Evolutionary conservation across 2,797 vertebrate species (phyloP).

Genomic region (Sebastes wilsoni): DNA sequence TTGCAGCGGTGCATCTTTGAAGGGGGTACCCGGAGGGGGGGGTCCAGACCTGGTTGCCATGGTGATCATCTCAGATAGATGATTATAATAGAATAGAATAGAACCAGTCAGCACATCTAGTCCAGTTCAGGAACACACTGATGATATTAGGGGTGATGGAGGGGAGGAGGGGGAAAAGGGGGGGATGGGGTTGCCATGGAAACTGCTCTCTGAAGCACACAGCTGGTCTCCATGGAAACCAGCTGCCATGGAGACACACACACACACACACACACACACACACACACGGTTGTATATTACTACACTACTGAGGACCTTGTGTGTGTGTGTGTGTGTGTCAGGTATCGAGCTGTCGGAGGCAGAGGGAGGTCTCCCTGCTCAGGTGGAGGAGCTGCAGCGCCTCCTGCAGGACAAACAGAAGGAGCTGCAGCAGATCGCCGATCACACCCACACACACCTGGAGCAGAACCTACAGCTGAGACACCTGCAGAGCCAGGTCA

Average conservation of each 20-base stretch:
- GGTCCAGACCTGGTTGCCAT: neutral
- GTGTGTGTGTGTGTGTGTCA: constrained; percentile 56
- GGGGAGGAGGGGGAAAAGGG: constrained; percentile 37
- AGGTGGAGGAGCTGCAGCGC: constrained; percentile 94
- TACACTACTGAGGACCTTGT: neutral
- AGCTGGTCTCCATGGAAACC: constrained; percentile 80
- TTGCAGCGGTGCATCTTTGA: neutral
- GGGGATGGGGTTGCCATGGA: constrained; percentile 75
- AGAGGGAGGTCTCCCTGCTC: constrained; percentile 90
- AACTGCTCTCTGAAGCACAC: constrained; percentile 78
- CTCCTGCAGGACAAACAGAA: constrained; percentile 97
- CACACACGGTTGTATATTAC: neutral
- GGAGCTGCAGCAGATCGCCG: constrained; percentile 93
- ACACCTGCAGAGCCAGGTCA: constrained; percentile 96
- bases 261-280: neutral
- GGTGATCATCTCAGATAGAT: neutral
- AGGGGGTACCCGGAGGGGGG: neutral
- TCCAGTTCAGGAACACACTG: constrained; percentile 14
- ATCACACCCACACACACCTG: constrained; percentile 94
- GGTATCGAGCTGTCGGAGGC: constrained; percentile 95
- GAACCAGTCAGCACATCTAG: neutral
- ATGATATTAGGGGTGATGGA: constrained; percentile 36
- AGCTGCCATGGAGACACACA: constrained; percentile 66
- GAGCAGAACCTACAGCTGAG: constrained; percentile 96
- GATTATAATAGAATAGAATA: neutral